These are phyloP conservation scores for Ormyrus thymus DNA, from an alignment of 2,888 invertebrate species.

Conservation along the genomic window DNA sequence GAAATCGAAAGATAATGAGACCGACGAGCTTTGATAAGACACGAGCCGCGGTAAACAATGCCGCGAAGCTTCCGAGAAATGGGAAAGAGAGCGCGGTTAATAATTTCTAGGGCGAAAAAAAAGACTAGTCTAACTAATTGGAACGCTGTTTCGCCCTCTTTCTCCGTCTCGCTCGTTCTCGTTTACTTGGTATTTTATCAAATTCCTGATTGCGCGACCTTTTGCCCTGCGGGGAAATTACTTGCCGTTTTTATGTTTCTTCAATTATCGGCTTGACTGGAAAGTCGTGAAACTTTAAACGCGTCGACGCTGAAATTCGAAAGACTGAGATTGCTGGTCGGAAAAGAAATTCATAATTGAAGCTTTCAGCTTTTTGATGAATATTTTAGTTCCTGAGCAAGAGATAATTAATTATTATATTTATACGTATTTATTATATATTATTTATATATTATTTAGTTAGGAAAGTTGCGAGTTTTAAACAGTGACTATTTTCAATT, in stretches of 20 bases:
- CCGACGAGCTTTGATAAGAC: slow-evolving; percentile 35
- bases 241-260: background rate
- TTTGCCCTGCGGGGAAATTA: background rate
- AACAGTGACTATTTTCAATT: no score
- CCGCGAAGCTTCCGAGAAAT: background rate
- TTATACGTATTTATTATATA: no score
- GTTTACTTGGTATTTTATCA: no score
- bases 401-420: no score
- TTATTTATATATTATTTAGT: no score
- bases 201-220: no score
- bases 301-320: background rate
- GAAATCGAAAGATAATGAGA: slow-evolving; percentile 43
- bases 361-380: no score
- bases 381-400: no score
- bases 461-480: no score
- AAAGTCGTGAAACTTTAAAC: background rate
- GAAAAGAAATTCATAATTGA: no score
- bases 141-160: background rate
- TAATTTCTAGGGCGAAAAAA: slow-evolving; percentile 2
- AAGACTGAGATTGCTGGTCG: background rate
- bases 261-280: background rate
- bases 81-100: background rate
- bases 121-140: slow-evolving; percentile 18
- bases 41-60: slow-evolving; percentile 36
- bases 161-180: background rate